Percentiles rank a stretch among this genome's conserved stretches.
These are phyloP conservation scores for Forbesichthys papilliferus DNA, from an alignment of 2,113 vertebrate genomes.

Conservation along the genomic window DNA sequence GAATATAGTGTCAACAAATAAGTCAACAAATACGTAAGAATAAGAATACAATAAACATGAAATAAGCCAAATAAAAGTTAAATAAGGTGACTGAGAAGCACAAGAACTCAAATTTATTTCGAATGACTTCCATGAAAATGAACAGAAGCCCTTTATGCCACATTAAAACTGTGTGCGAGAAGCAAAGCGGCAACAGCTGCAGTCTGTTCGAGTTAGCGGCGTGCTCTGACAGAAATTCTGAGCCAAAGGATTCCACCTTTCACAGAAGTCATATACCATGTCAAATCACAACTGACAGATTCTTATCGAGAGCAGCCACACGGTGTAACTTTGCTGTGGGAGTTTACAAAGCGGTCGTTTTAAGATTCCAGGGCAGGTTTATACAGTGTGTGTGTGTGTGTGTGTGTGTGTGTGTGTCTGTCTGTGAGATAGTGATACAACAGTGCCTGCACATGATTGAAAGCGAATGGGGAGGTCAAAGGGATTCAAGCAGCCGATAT, in stretches of 20 bases:
- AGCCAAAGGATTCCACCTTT: conserved; percentile 53
- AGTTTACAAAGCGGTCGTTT: conserved; percentile 63
- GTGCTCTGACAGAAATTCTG: conserved; percentile 43
- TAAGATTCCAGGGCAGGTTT: conserved; percentile 66
- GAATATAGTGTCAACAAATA: too few relatives aligned
- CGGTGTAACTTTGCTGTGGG: conserved; percentile 26
- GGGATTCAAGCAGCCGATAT: conserved; percentile 78
- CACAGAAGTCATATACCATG: conserved; percentile 72
- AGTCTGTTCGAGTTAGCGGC: conserved; percentile 46
- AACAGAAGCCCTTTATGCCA: conserved; percentile 30
- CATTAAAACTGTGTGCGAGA: conserved; percentile 14
- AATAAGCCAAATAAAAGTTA: too few relatives aligned
- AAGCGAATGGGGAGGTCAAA: conserved; percentile 52
- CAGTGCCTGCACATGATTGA: background rate
- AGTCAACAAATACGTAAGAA: too few relatives aligned
- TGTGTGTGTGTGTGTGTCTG: background rate
- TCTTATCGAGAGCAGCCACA: conserved; percentile 74
- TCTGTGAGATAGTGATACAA: background rate
- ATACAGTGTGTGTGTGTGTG: background rate
- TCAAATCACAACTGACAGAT: conserved; percentile 77
- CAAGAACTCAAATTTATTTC: too few relatives aligned
- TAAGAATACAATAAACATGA: too few relatives aligned
- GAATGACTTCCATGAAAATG: background rate
- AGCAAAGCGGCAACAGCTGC: conserved; percentile 31
- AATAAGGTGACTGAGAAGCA: background rate